Conservation (phyloP, 2,113 vertebrate species). For the Carlito syrichta region DNA sequence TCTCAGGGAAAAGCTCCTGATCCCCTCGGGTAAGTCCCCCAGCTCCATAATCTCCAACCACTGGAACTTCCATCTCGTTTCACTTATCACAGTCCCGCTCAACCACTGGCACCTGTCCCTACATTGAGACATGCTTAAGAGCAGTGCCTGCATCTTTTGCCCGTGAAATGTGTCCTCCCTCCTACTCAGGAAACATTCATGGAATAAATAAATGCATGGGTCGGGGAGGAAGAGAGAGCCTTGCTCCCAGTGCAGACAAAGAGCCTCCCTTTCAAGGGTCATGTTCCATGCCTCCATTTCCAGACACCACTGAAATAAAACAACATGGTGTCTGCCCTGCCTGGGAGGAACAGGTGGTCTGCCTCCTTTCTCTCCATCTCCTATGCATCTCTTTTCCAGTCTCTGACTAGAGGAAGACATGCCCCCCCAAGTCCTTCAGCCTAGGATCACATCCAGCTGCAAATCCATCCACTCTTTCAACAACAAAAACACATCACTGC, state of each 20-base stretch:
- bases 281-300: background rate
- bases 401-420: fast-evolving
- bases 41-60: background rate
- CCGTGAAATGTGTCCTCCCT: background rate
- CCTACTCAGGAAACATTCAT: background rate
- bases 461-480: background rate
- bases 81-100: background rate
- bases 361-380: background rate
- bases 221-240: background rate
- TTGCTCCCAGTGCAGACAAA: background rate
- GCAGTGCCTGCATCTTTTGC: background rate
- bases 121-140: fast-evolving
- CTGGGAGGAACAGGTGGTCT: background rate
- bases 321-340: fast-evolving
- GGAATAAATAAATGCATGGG: background rate
- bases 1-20: background rate
- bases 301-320: background rate
- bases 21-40: background rate
- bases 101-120: background rate
- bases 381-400: background rate
- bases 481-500: background rate
- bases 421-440: too few species aligned
- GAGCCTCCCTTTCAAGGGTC: background rate
- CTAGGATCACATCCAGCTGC: too few species aligned
- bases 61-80: too few species aligned